Conservation (phyloP, 2,113 vertebrate genomes). For the Picathartes gymnocephalus region DNA sequence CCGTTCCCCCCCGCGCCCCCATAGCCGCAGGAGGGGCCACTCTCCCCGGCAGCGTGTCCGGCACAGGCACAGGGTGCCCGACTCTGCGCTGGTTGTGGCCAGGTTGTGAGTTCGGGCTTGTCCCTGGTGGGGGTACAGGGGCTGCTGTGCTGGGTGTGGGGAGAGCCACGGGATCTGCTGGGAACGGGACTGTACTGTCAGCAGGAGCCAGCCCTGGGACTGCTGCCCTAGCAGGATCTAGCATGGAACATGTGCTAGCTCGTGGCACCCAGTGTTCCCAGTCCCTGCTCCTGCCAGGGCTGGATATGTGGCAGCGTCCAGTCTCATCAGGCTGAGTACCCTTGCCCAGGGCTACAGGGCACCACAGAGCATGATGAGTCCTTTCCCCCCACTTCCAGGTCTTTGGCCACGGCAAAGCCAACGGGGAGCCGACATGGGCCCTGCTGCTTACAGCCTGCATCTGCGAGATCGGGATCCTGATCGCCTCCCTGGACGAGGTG, state of each 20-base stretch:
- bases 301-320: background rate
- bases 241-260: background rate
- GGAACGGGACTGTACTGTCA: background rate
- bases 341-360: background rate
- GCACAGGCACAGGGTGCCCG: rapidly evolving
- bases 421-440: slow-evolving; percentile 97
- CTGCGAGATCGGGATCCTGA: slow-evolving; percentile 97
- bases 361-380: rapidly evolving
- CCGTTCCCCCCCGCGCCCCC: background rate
- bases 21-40: background rate
- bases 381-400: slow-evolving; percentile 68
- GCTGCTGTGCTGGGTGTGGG: background rate
- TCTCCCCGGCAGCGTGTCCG: rapidly evolving
- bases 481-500: slow-evolving; percentile 93
- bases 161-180: rapidly evolving
- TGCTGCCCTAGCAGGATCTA: background rate
- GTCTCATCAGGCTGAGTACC: rapidly evolving
- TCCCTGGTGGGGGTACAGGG: background rate
- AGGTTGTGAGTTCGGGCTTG: background rate
- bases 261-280: rapidly evolving
- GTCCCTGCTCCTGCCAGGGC: background rate
- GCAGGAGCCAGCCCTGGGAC: background rate
- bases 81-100: background rate
- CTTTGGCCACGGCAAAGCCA: slow-evolving; percentile 96
- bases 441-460: slow-evolving; percentile 93